Base-by-base conservation (phyloP, 2,113 vertebrate species). In the Clinocottus analis region DNA sequence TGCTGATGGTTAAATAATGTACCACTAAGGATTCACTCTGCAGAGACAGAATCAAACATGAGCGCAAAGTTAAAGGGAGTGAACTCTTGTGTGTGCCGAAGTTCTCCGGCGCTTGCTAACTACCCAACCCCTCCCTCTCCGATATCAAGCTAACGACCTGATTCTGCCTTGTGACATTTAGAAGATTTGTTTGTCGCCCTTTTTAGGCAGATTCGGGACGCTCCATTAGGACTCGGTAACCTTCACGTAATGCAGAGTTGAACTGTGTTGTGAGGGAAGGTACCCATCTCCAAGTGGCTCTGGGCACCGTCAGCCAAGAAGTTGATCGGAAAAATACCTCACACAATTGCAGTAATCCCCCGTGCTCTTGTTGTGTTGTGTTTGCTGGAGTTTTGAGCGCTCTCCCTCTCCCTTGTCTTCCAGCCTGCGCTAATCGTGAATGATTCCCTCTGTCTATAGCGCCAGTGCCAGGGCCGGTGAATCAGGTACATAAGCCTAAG, bases 401-500 rank as follows among this genome's bases (percentile, higher is more conserved):
- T 76, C 78, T 85, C 63, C 63, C 72, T 76, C 75, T 85, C 79
- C 62, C 76, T 84, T 61, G n/a, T 88, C 89, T 91, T 92, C 88
- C 87, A 91, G 81, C 79, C 87, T 47, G 72, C 29, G 27, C 91
- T 93, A 93, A 93, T 93, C 91, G 85, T 85, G 86, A 92, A 84
- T 81, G 87, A 91, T 91, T 92, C 88, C 88, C 82, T 84, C 53
- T 67, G 89, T 92, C 87, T 92, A 86, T 88, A 89, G 86, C 70
- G 16, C 53, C 92, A 72, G 70, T 91, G 91, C 93, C 93, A 93
- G 90, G 86, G 87, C 90, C 84, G 83, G 90, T 85, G 88, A 94
- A 92, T 94, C 93, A 93, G 92, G 94, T 92, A 88, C 88, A 77
- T 90, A 90, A 92, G 85, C 91, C 89, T 94, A 95, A 95, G 94